phyloP scores from a whole-genome alignment of 2,888 invertebrate species.

The Tipula vernalis region DNA sequence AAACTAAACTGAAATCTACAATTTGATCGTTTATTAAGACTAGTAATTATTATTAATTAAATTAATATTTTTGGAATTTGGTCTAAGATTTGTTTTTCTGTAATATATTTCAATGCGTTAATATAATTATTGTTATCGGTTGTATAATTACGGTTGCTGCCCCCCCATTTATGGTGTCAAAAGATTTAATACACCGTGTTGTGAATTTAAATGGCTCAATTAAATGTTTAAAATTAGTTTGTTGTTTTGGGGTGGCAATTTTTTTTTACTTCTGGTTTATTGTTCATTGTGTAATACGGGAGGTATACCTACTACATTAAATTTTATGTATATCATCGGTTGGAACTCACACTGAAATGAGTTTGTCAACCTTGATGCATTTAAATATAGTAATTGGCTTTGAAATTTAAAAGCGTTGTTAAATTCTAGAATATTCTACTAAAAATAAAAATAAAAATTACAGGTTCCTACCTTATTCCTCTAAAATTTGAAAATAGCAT shows the following conservation, averaged over 20 bases:
- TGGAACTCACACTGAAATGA: too few species aligned
- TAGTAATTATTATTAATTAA: neutral
- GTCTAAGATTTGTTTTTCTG: neutral
- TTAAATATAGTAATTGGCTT: too few species aligned
- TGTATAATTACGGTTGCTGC: neutral
- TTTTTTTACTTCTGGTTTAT: neutral
- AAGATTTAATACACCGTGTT: neutral
- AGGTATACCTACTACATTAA: too few species aligned
- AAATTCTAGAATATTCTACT: too few species aligned
- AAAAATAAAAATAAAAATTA: too few species aligned
- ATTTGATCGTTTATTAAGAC: neutral
- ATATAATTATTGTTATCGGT: neutral
- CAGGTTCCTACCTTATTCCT: too few species aligned
- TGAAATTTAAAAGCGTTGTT: too few species aligned
- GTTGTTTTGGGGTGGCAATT: neutral
- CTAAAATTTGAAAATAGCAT: too few species aligned
- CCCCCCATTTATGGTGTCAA: neutral
- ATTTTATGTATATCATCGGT: too few species aligned
- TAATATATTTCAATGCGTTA: neutral
- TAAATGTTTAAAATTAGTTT: neutral
- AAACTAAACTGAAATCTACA: neutral
- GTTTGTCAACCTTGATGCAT: too few species aligned
- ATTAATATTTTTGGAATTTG: neutral
- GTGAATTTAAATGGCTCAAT: neutral
- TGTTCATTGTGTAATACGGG: neutral